phyloP scores from a whole-genome alignment of 2,113 vertebrate species.

The Meles meles region DNA sequence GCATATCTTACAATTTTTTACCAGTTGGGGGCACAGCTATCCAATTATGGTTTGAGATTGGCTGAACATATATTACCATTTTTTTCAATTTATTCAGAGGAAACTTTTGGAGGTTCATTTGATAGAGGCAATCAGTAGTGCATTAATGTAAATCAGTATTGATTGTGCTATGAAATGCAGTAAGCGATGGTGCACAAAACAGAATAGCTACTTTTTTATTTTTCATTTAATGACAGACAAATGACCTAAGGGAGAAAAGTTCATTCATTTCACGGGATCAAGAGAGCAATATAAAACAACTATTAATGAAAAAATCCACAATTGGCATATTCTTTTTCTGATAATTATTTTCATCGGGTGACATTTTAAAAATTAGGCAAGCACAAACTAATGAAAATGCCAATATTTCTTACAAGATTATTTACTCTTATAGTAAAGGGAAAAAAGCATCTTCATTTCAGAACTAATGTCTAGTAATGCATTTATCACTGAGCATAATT shows the following conservation, averaged over 20 bases:
- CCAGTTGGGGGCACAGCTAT: constrained; percentile 48
- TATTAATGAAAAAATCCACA: neutral
- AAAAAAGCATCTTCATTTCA: neutral
- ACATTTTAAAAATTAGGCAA: neutral
- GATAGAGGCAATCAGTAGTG: constrained; percentile 38
- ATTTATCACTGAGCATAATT: neutral
- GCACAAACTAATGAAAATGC: neutral
- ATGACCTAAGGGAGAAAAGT: neutral
- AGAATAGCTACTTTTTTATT: constrained; percentile 11
- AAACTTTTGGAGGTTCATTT: constrained; percentile 45
- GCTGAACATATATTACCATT: constrained; percentile 61
- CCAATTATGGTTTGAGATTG: constrained; percentile 57
- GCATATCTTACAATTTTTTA: constrained; percentile 52
- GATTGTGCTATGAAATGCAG: neutral
- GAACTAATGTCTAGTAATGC: neutral
- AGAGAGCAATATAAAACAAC: neutral
- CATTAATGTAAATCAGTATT: constrained; percentile 44
- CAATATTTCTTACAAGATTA: neutral
- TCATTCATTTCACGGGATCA: neutral
- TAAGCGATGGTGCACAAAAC: neutral
- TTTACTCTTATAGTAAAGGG: neutral
- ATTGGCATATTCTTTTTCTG: neutral
- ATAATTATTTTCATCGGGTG: constrained; percentile 32
- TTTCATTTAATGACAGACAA: constrained; percentile 44
- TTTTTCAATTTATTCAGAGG: constrained; percentile 60